A percentile compares a stretch with the other conserved stretches of the same genome.
Conservation (phyloP, 2,888 invertebrate genomes). For the Diaprepes abbreviatus region DNA sequence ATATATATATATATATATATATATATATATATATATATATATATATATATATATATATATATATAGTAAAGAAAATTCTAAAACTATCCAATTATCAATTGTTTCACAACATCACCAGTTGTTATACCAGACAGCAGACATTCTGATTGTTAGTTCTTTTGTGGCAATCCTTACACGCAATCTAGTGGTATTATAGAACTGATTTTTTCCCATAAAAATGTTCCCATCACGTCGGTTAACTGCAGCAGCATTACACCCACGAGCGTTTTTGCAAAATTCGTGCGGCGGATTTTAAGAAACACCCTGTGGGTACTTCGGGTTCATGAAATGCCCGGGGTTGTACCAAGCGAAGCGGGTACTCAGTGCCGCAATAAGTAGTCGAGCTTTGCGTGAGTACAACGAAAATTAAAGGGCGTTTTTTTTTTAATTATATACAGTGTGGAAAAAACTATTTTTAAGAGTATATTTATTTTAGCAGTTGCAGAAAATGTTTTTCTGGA, state of each 20-base stretch:
- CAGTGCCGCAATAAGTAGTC: slow-evolving; percentile 5
- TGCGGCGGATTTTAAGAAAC: slow-evolving; percentile 15
- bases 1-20: not conserved
- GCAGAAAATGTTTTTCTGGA: too few species aligned
- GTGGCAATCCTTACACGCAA: slow-evolving; percentile 9
- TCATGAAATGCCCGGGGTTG: slow-evolving; percentile 11
- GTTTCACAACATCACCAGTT: too few species aligned
- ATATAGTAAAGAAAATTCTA: too few species aligned
- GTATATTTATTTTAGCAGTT: too few species aligned
- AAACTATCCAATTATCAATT: too few species aligned
- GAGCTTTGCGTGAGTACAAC: slow-evolving; percentile 1
- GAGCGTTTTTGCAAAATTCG: slow-evolving; percentile 19
- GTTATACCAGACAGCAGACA: too few species aligned
- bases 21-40: not conserved
- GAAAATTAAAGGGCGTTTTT: not conserved
- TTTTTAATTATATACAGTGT: too few species aligned
- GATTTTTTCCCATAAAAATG: slow-evolving; percentile 34
- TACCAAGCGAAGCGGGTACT: not conserved
- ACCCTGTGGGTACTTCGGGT: slow-evolving; percentile 6
- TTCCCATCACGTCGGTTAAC: slow-evolving; percentile 8
- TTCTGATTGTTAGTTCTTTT: not conserved
- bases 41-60: not conserved
- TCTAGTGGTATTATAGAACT: not conserved
- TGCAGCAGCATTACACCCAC: slow-evolving; percentile 15
- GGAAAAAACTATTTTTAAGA: too few species aligned